These are phyloP conservation scores for Heliangelus exortis DNA, from an alignment of 2,797 vertebrate genomes.

Conservation along the genomic window DNA sequence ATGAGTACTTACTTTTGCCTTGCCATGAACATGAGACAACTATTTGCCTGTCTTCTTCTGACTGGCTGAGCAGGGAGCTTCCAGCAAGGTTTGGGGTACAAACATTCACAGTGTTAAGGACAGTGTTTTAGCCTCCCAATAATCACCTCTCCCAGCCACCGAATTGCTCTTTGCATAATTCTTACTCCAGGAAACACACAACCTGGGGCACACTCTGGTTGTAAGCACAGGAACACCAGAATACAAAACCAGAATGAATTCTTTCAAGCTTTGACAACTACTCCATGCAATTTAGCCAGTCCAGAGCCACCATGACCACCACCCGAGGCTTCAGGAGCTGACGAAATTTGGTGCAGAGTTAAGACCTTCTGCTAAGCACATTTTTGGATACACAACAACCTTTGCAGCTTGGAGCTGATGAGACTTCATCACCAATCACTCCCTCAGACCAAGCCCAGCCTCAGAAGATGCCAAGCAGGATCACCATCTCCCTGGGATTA, in stretches of 20 bases:
- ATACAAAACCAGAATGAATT: neutral
- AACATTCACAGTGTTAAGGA: neutral
- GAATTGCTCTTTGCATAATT: neutral
- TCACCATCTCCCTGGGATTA: rapidly evolving
- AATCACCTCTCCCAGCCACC: neutral
- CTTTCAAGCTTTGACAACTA: neutral
- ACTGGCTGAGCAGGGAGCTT: neutral
- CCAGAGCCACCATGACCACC: neutral
- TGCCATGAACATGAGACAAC: neutral
- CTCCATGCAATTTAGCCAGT: neutral
- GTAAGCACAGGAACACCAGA: neutral
- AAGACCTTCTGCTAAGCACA: neutral
- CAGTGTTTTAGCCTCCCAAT: neutral
- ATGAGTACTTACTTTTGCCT: neutral
- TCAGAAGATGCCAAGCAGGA: neutral
- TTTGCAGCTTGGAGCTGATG: neutral
- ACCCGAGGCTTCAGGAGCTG: neutral
- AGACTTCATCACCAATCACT: rapidly evolving
- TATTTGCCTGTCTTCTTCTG: neutral
- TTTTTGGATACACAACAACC: neutral
- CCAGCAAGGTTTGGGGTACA: neutral
- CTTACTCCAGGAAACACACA: neutral
- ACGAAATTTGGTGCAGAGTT: neutral
- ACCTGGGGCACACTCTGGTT: neutral
- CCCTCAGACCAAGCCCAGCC: neutral